Base-by-base conservation (phyloP, 2,888 invertebrate genomes). In the Dioctria linearis region DNA sequence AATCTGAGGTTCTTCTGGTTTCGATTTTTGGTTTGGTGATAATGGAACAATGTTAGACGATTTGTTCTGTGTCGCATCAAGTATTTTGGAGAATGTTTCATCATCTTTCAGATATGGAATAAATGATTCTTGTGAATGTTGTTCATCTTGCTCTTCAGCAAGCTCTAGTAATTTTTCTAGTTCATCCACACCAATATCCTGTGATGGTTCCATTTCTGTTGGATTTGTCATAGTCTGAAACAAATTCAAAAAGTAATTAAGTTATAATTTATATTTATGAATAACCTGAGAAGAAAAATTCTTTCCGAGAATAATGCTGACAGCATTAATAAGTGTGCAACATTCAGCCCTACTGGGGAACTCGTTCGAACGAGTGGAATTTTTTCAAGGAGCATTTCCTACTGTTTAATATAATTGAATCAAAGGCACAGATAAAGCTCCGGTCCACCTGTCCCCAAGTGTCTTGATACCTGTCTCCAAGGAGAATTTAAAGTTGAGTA, bases 1-100 rank as follows among this genome's bases (percentile, higher is more conserved):
- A n/a, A 63, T 11, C 8, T n/a, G 37, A 37, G 61, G 46, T 11
- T 37, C 69, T n/a, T 49, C 57, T 40, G 42, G 25, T 6, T 39
- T 71, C n/a, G 59, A 11, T 13, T 9, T 25, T 25, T 25, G 25
- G 25, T 25, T 66, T 40, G n/a, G 43, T 25, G 25, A 25, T 25
- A 25, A 25, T 25, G 25, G 40, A n/a, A 59, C 59, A 13, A n/a
- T 67, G 3, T 67, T n/a, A 9, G 3, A 3, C 4, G 25, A 13
- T 9, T 59, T 25, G 25, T 11, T 69, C 49, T 61, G 82, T 51
- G 86, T 86, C n/a, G 85, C 86, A 39, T 86, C 86, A n/a, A 88
- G 87, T 0, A 87, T 86, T 57, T 87, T 83, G 3, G 86, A 86
- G 81, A 88, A 88, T n/a, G 84, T 85, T 46, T 84, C 85, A 81